phyloP scores from a whole-genome alignment of 2,888 invertebrate genomes.

The Aradus depressus region DNA sequence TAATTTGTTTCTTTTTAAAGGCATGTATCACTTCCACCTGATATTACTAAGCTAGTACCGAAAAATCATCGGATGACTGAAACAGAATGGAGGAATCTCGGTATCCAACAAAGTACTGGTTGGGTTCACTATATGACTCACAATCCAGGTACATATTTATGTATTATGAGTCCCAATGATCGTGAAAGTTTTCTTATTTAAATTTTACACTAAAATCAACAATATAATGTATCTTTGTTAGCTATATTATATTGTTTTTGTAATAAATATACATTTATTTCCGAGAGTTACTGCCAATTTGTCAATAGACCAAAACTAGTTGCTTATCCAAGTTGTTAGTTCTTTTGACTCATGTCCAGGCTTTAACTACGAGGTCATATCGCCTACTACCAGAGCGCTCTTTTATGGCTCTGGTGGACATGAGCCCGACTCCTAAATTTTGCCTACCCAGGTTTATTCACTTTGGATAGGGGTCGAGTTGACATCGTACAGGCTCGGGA shows the following conservation, averaged over 20 bases:
- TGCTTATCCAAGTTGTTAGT: neutral
- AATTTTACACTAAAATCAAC: neutral
- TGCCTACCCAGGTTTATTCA: no score
- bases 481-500: no score
- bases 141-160: conserved; percentile 56
- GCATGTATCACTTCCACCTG: conserved; percentile 90
- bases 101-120: conserved; percentile 91
- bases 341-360: neutral
- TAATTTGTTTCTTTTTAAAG: conserved; percentile 42
- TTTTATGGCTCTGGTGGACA: no score
- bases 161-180: neutral
- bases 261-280: no score
- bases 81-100: conserved; percentile 85
- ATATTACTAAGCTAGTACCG: conserved; percentile 79
- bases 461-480: no score
- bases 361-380: no score
- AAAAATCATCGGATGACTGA: conserved; percentile 90
- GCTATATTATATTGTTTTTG: neutral
- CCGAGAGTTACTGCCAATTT: no score
- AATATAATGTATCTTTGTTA: neutral
- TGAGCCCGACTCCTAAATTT: no score
- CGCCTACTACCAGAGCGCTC: no score
- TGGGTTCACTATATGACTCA: conserved; percentile 98
- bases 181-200: neutral
- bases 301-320: neutral